Evolutionary conservation across 2,888 invertebrate species (phyloP), one percentile per base, ranked within the genome.

Genomic region (Bellardia bayeri): DNA sequence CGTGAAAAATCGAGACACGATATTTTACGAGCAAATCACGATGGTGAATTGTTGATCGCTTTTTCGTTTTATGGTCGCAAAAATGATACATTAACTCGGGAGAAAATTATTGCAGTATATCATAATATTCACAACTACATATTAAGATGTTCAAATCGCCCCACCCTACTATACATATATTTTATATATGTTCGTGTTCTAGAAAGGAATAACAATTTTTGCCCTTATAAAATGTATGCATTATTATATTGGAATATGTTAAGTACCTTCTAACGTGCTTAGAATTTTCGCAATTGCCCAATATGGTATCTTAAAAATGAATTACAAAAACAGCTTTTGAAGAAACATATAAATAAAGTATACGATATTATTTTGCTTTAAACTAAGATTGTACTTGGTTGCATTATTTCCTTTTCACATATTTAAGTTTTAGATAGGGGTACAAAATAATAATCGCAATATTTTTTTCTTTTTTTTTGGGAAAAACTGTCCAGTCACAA

Each of bases 211-310:
- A n/a, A n/a, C n/a, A n/a, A n/a, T n/a, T n/a, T n/a, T n/a, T n/a
- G n/a, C n/a, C n/a, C n/a, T 6, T 42, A 42, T n/a, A 23, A 23
- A 23, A 23, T 23, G 23, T n/a, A 63, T 82, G 54, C 16, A 54
- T 54, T 58, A 40, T 37, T 61, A 16, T 23, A 23, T 23, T 23
- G 23, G 49, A 51, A 13, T 79, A 66, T 76, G 71, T 72, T 72
- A 76, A 83, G 80, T 87, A 72, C 45, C 80, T 4, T 81, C 61
- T 72, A 84, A 87, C 87, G 87, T 87, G 87, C 76, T 87, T 84
- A 42, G 87, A 83, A 87, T 87, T 71, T 75, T 66, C 6, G 80
- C 86, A 80, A 83, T 81, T 80, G 80, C 61, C 83, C 76, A 71
- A 78, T 72, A 79, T 58, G 71, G 56, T 71, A 30, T 58, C 56